Evolutionary conservation across 2,113 vertebrate genomes (phyloP).

Genomic region (Triplophysa dalaica): DNA sequence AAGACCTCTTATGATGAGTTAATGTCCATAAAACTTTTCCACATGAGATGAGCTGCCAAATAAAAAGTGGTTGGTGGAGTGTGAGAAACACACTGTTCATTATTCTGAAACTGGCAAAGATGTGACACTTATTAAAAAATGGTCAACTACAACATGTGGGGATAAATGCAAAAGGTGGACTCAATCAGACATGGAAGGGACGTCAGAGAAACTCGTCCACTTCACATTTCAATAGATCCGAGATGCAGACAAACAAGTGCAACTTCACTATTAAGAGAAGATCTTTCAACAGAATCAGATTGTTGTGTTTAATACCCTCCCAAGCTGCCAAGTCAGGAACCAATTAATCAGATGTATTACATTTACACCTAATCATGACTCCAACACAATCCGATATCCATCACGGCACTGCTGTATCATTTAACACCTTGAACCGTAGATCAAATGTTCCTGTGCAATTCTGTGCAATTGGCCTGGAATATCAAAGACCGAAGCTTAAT

Average conservation of each 20-base stretch:
- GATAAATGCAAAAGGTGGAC: neutral
- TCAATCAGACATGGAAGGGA: too few relatives aligned
- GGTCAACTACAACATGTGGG: conserved; percentile 32
- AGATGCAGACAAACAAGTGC: conserved; percentile 38
- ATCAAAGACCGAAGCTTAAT: conserved; percentile 5
- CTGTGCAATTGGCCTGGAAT: neutral
- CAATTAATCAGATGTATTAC: conserved; percentile 38
- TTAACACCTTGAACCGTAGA: conserved; percentile 12
- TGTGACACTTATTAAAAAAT: conserved; percentile 36
- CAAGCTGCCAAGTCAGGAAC: neutral
- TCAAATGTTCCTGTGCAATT: conserved; percentile 3
- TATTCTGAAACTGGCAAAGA: conserved; percentile 45
- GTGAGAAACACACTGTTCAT: conserved; percentile 53
- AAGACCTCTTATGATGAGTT: conserved; percentile 62
- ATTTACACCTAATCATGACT: conserved; percentile 26
- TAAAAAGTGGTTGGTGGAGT: conserved; percentile 9
- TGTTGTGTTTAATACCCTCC: neutral
- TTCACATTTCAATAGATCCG: conserved; percentile 58
- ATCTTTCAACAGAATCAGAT: neutral
- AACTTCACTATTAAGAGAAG: neutral
- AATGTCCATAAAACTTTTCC: conserved; percentile 54
- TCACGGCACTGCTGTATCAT: neutral
- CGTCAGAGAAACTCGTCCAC: neutral
- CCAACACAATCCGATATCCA: conserved; percentile 28
- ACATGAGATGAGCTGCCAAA: conserved; percentile 45